phyloP scores from a whole-genome alignment of 2,888 invertebrate genomes.

The Cyaniris semiargus region DNA sequence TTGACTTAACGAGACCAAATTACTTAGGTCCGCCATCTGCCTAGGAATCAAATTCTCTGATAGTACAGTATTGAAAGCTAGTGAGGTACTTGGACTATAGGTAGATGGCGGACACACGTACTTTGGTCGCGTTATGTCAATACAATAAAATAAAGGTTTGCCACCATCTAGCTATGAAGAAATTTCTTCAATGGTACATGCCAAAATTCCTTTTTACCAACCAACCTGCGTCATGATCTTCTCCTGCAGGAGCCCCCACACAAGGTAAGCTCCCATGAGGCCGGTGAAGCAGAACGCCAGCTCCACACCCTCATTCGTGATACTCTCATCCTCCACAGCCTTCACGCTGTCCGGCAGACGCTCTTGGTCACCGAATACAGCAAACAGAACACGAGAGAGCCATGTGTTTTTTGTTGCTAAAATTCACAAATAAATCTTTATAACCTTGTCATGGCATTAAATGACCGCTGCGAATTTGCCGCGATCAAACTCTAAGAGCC shows the following conservation, averaged over 20 bases:
- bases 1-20: too few relatives aligned
- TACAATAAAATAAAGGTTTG: too few relatives aligned
- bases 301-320: conserved; percentile 55
- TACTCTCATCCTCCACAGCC: conserved; percentile 45
- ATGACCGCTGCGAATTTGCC: too few relatives aligned
- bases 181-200: not conserved
- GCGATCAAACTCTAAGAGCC: too few relatives aligned
- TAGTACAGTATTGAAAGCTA: too few relatives aligned
- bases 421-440: not conserved
- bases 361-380: conserved; percentile 64
- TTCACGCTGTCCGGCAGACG: conserved; percentile 55
- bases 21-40: too few relatives aligned
- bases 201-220: not conserved
- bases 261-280: conserved; percentile 93
- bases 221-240: conserved; percentile 96
- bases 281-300: conserved; percentile 90
- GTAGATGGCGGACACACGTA: too few relatives aligned
- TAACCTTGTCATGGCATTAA: too few relatives aligned
- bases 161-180: not conserved
- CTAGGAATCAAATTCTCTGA: too few relatives aligned
- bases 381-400: conserved; percentile 54
- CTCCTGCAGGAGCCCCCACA: conserved; percentile 98
- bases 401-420: conserved; percentile 53
- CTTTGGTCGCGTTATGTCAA: too few relatives aligned
- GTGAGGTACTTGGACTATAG: too few relatives aligned